Evolutionary conservation across 2,113 vertebrate species (phyloP).

Genomic region (Arothron firmamentum): DNA sequence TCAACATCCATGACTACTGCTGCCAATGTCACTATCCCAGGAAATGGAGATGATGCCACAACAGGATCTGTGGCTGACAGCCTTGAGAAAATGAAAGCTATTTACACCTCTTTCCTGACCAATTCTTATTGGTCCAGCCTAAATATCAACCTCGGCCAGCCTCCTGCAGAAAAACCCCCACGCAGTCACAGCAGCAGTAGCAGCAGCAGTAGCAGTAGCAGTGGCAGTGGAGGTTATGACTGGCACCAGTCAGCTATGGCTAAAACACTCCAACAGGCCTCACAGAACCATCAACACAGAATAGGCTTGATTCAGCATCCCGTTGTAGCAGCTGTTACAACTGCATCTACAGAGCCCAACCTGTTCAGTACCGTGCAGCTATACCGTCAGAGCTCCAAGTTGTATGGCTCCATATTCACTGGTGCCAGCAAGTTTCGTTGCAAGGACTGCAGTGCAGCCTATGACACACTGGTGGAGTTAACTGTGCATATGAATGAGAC

Average conservation of each 20-base stretch:
- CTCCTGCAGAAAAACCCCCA: slow-evolving; percentile 81
- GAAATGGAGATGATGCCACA: slow-evolving; percentile 77
- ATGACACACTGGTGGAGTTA: slow-evolving; percentile 94
- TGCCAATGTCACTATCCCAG: slow-evolving; percentile 34
- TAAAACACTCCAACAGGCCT: slow-evolving; percentile 93
- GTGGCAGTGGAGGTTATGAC: slow-evolving; percentile 92
- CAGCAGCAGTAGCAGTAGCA: slow-evolving; percentile 94
- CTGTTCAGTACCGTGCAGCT: slow-evolving; percentile 98
- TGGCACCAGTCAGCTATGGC: slow-evolving; percentile 98
- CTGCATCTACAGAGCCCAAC: slow-evolving; percentile 78
- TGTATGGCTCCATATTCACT: slow-evolving; percentile 98
- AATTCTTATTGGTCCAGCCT: slow-evolving; percentile 99
- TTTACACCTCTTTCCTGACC: slow-evolving; percentile 96
- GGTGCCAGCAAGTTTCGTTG: slow-evolving; percentile 99
- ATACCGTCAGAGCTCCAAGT: slow-evolving; percentile 96
- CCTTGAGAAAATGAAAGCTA: slow-evolving; percentile 98
- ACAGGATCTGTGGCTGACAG: slow-evolving; percentile 82
- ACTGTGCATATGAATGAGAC: slow-evolving; percentile 99
- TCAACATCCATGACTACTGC: slow-evolving; percentile 55
- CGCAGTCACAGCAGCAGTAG: slow-evolving; percentile 84
- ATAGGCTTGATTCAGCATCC: slow-evolving; percentile 55
- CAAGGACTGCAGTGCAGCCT: slow-evolving; percentile 97
- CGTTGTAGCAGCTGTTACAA: slow-evolving; percentile 38
- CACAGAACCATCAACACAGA: slow-evolving; percentile 81
- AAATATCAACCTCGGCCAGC: slow-evolving; percentile 87